These are phyloP conservation scores for Caenorhabditis angaria DNA, from an alignment of 2,888 invertebrate species.

Conservation along the genomic window DNA sequence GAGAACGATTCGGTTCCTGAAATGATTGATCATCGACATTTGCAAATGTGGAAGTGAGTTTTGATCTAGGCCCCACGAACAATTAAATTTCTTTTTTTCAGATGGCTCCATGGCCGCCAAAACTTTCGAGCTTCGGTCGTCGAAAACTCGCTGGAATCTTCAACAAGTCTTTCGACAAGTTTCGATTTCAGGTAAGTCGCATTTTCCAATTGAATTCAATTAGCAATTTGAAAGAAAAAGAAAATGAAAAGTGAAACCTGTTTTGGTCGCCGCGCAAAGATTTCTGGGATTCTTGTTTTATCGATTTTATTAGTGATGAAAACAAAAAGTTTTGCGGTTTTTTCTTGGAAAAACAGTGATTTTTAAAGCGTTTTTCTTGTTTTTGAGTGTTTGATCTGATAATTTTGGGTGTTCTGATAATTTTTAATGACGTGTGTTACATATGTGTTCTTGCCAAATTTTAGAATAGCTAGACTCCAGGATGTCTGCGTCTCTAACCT, in stretches of 20 bases:
- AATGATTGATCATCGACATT: constrained; percentile 42
- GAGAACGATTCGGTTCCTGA: constrained; percentile 38
- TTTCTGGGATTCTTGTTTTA: constrained; percentile 2
- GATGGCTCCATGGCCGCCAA: constrained; percentile 36
- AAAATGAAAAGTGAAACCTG: not conserved
- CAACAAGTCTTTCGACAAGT: constrained; percentile 30
- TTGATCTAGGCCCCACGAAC: not conserved
- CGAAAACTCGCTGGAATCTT: constrained; percentile 35
- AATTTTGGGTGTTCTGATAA: no score
- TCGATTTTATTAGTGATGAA: constrained; percentile 4
- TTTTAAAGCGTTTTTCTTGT: no score
- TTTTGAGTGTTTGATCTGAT: no score
- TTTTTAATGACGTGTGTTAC: no score
- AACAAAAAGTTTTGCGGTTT: not conserved
- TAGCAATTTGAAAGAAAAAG: not conserved
- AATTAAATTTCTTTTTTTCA: constrained; percentile 14
- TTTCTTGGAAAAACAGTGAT: no score
- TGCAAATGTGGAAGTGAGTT: constrained; percentile 43
- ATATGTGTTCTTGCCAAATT: no score
- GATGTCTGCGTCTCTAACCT: no score
- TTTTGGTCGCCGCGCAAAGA: not conserved
- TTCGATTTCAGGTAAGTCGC: constrained; percentile 38
- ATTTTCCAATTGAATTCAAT: no score
- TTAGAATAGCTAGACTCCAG: no score
- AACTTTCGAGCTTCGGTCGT: constrained; percentile 3